Conservation (phyloP, 2,113 vertebrate species). For the Heloderma charlesbogerti region DNA sequence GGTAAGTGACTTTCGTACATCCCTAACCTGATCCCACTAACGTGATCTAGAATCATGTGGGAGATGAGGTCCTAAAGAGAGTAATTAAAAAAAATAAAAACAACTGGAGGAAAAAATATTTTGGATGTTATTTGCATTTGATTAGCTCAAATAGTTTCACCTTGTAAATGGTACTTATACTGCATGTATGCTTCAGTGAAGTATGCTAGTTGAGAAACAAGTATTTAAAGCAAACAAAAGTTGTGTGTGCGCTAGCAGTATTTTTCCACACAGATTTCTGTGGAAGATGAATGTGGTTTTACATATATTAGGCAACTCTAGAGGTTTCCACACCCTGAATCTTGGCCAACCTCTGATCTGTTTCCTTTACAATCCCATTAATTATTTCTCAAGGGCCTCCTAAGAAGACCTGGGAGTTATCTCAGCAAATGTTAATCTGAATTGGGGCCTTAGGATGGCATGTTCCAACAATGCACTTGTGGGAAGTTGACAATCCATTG, state of each 20-base stretch:
- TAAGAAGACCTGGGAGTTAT: slow-evolving; percentile 54
- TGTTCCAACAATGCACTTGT: background rate
- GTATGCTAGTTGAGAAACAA: slow-evolving; percentile 57
- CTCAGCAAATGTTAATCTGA: slow-evolving; percentile 54
- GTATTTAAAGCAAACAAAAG: slow-evolving; percentile 46
- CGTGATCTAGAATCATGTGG: background rate
- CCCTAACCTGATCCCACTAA: no score
- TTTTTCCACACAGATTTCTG: slow-evolving; percentile 53
- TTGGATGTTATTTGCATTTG: slow-evolving; percentile 35
- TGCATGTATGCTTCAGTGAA: slow-evolving; percentile 42
- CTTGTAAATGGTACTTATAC: slow-evolving; percentile 42
- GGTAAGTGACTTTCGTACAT: no score
- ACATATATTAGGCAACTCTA: slow-evolving; percentile 40
- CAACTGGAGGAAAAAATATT: slow-evolving; percentile 9
- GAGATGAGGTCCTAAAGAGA: background rate
- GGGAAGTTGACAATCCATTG: background rate
- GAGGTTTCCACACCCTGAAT: slow-evolving; percentile 47
- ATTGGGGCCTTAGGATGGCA: slow-evolving; percentile 30
- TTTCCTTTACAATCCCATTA: slow-evolving; percentile 31
- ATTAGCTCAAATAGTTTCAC: slow-evolving; percentile 29
- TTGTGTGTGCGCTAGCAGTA: slow-evolving; percentile 29
- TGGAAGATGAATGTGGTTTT: slow-evolving; percentile 36
- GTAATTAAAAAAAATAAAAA: slow-evolving; percentile 16
- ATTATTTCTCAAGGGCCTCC: slow-evolving; percentile 32
- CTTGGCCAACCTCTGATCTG: slow-evolving; percentile 36